Base-by-base conservation (phyloP, 2,797 vertebrate species). In the Sebastes goodei region DNA sequence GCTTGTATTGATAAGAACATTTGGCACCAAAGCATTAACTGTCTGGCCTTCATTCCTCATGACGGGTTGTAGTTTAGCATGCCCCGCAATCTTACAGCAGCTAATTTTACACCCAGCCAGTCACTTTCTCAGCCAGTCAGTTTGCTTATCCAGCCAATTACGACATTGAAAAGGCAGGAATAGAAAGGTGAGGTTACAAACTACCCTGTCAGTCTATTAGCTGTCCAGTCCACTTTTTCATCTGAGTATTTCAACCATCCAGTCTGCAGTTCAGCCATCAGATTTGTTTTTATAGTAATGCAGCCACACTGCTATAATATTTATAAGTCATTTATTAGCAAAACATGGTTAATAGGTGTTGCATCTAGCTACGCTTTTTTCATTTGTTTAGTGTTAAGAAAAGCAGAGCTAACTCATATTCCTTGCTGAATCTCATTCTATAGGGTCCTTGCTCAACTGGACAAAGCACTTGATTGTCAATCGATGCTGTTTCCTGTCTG, bases 1-100 rank as follows among this genome's bases (percentile, higher is more conserved):
- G 87, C 83, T 82, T 72, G 81, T 88, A 93, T 88, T 87, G 92
- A 93, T 94, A 93, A 91, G 88, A 69, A 74, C 81, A 76, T 89
- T 92, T 93, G 83, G 72, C 84, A 74, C 71, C 77, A 67, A 86
- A 85, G 74, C 76, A 84, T 86, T 78, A 90, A 90, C 55, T 70
- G 75, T 73, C 75, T 80, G 64, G 71, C 85, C 59, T 85, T 89
- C 76, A 80, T 77, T 89, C 86, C 55, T 79, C 25, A 17, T 78
- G 89, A 85, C 86, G 86, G 74, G 71, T 76, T 71, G 66, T 85
- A 83, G 69, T 86, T 89, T 81, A 74, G 35, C 23, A 20, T 56
- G 17, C 33, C 30, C 12, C 21, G 5, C 66, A 67, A 52, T 73
- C 68, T 83, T n/a, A 21, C 12, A 7, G 71, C 42, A 32, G 74